phyloP scores from a whole-genome alignment of 2,797 vertebrate species.

The Molossus molossus region DNA sequence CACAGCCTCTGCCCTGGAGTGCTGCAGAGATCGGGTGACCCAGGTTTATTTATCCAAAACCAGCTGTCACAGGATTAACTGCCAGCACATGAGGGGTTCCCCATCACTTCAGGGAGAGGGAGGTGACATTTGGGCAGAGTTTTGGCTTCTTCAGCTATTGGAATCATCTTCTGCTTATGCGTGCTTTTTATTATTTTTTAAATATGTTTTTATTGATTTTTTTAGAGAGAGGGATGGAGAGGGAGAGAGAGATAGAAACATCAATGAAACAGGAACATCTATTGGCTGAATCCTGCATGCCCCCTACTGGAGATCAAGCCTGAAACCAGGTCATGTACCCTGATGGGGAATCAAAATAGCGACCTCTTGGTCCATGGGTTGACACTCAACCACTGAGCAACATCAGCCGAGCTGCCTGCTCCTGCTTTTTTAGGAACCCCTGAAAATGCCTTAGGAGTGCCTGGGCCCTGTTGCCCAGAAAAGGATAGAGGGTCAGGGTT shows the following conservation, averaged over 20 bases:
- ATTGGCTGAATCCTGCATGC: too few relatives aligned
- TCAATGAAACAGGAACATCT: too few relatives aligned
- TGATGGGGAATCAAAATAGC: too few relatives aligned
- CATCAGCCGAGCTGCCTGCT: constrained; percentile 6
- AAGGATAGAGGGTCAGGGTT: constrained; percentile 2
- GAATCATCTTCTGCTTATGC: constrained; percentile 53
- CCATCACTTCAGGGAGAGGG: constrained; percentile 72
- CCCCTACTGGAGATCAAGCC: too few relatives aligned
- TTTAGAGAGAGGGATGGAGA: too few relatives aligned
- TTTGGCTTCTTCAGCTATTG: constrained; percentile 71
- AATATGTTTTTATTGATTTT: too few relatives aligned
- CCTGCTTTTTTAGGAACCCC: constrained; percentile 38
- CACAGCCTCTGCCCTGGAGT: not conserved
- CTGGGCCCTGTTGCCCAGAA: not conserved
- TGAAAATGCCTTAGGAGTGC: not conserved
- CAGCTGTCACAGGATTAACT: constrained; percentile 81
- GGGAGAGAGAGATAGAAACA: too few relatives aligned
- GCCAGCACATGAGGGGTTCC: constrained; percentile 69
- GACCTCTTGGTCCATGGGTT: too few relatives aligned
- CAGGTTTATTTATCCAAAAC: constrained; percentile 82
- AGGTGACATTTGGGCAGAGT: constrained; percentile 62
- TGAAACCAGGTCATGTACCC: too few relatives aligned
- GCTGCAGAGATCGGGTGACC: constrained; percentile 76
- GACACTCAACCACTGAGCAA: too few relatives aligned
- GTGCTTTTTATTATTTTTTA: not conserved